Evolutionary conservation across 1,140 invertebrate genomes (phyloP), one percentile per base, ranked within the genome.

Genomic region (Habropoda laboriosa): DNA sequence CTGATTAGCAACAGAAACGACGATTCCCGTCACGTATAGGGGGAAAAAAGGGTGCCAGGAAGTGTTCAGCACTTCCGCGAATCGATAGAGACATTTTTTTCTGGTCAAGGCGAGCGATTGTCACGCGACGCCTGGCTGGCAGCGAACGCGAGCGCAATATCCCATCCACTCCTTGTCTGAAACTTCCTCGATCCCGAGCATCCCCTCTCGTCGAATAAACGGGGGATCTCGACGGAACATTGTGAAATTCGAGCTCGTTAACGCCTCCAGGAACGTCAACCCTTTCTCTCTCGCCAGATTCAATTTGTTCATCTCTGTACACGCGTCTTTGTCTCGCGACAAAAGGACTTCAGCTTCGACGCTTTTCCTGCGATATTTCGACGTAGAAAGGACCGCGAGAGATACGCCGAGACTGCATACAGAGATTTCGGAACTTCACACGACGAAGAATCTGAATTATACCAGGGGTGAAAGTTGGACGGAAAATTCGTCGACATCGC

Each of bases 71-170:
- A 18, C 45, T 64, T 53, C 12, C 35, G 45, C 24, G 10, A 64
- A 74, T 74, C 71, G 32, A 49, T 74, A 18, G 12, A 63, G 45
- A 74, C 32, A 63, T 74, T 74, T 63, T n/a, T 63, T 63, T 51
- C 32, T 27, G 10, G 30, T 45, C 53, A 40, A 53, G 10, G 13
- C 18, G 38, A 67, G 27, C 13, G 61, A 64, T 64, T 7, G 61
- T 13, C 27, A 66, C 18, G 18, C 40, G 63, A 27, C 27, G 3
- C 45, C 18, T n/a, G n/a, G n/a, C 40, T 30, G 40, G 0, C 35
- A 3, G 13, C 18, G 16, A 24, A 47, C n/a, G 7, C 24, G 18
- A 66, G 40, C 38, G 21, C n/a, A n/a, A n/a, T 27, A 21, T 63
- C 13, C n/a, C 13, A 45, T 1, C 7, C 13, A 7, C 7, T 8